Conservation (phyloP, 2,888 invertebrate genomes). For the Apodemia duryi region DNA sequence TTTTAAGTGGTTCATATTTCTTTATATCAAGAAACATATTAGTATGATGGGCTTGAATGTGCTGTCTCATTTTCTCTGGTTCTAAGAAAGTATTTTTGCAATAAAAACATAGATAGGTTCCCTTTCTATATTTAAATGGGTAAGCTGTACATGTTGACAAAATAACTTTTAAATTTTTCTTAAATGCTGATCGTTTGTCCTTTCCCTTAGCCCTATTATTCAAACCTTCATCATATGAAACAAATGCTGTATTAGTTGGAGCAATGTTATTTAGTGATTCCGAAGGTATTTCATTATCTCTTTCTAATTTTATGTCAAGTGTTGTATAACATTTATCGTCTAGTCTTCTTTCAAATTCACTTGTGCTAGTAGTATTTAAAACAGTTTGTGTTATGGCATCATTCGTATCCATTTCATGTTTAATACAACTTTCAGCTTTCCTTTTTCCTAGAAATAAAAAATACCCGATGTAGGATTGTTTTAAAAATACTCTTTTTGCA, state of each 20-base stretch:
- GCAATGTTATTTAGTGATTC: not conserved
- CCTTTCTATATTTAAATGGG: slow-evolving; percentile 69
- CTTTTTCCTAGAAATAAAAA: slow-evolving; percentile 76
- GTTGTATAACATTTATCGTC: not conserved
- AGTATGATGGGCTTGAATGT: slow-evolving; percentile 49
- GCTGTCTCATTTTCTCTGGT: slow-evolving; percentile 62
- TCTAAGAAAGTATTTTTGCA: slow-evolving; percentile 63
- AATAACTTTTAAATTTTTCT: slow-evolving; percentile 59
- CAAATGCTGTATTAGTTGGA: not conserved
- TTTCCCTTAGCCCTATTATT: slow-evolving; percentile 39
- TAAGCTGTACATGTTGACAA: slow-evolving; percentile 62
- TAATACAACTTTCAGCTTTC: slow-evolving; percentile 50
- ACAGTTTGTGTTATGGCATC: slow-evolving; percentile 11
- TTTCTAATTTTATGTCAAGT: not conserved
- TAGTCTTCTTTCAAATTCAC: not conserved
- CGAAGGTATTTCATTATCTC: not conserved
- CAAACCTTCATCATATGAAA: slow-evolving; percentile 23
- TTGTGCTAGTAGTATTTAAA: not conserved
- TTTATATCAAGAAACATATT: slow-evolving; percentile 51
- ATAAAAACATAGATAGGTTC: slow-evolving; percentile 63
- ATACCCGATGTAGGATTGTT: slow-evolving; percentile 54
- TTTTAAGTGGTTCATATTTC: slow-evolving; percentile 67
- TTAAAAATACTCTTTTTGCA: not conserved
- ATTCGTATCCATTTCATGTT: slow-evolving; percentile 40
- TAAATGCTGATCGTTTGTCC: slow-evolving; percentile 56